Base-by-base conservation (phyloP, 2,888 invertebrate species). In the Xanthia togata region DNA sequence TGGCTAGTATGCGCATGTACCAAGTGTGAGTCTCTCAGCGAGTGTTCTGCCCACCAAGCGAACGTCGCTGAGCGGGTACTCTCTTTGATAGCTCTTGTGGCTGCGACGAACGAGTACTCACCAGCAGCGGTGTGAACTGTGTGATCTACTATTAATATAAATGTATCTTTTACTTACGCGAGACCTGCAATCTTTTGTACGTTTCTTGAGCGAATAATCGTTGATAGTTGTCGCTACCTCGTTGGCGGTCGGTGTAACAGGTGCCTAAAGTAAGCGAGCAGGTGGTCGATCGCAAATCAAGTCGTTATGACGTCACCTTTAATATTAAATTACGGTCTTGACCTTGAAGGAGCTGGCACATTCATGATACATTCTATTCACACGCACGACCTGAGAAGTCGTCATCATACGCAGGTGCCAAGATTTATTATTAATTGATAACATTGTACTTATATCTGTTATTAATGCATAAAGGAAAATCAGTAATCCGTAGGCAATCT, bases 271-370 rank as follows among this genome's bases (percentile, higher is more conserved):
- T 38, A 44, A 69, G 44, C 44, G 31, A 78, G 70, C 79, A 80
- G 83, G 50, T 83, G 79, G 31, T 31, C 17, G 50, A 44, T 50
- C 26, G 35, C 47, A 26, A 20, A 38, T 47, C 38, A 53, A 26
- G 47, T 70, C 35, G 77, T 82, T 60, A 50, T 80, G 79, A 70
- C 79, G 83, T 80, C 79, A 60, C 14, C 14, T 1, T 17, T 76
- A 67, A 68, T 82, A 79, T 79, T 70, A 60, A 70, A 83, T 83
- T 65, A 83, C 59, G 31, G 11, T 23, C 53, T n/a, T 23, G 41
- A 67, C 83, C 79, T 83, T 83, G 60, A 47, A 26, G 26, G 14
- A 65, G 9, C 55, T n/a, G 55, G n/a, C 64, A 35, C 63, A n/a
- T 69, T 38, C 63, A 44, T 76, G 35, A 57, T n/a, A 55, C 11